phyloP scores from a whole-genome alignment of 2,797 vertebrate genomes.

The Gorsachius magnificus region DNA sequence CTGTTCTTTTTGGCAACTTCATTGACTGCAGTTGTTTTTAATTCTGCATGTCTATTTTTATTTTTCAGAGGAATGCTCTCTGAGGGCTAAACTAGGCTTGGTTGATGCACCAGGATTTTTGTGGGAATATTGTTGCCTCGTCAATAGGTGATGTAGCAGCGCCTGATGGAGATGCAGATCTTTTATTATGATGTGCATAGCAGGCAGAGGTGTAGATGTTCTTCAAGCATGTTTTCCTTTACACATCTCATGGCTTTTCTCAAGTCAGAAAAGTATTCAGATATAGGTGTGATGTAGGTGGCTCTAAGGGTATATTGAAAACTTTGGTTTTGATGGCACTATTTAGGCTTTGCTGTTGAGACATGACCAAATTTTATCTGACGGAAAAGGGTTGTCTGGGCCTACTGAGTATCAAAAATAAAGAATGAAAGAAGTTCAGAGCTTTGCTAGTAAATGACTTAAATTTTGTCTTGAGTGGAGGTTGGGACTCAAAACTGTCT shows the following conservation, averaged over 20 bases:
- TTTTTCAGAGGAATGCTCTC: neutral
- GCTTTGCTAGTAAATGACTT: neutral
- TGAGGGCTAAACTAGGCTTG: neutral
- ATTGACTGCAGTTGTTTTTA: neutral
- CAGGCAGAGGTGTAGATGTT: neutral
- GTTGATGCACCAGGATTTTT: neutral
- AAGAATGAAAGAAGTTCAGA: neutral
- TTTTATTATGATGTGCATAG: neutral
- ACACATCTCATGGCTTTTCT: neutral
- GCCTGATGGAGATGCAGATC: neutral
- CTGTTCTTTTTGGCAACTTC: neutral
- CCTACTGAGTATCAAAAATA: neutral
- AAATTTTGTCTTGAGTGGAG: neutral
- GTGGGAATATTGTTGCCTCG: neutral
- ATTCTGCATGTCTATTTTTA: neutral
- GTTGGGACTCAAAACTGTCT: neutral
- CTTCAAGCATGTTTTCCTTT: neutral
- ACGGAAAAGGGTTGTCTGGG: too few species aligned
- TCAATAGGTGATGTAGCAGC: neutral
- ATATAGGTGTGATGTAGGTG: neutral
- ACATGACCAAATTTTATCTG: neutral
- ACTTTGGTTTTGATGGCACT: neutral
- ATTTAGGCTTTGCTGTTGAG: neutral
- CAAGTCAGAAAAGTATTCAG: neutral
- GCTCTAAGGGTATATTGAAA: neutral